Conservation (phyloP, 2,113 vertebrate genomes). For the western clawed frog (Xenopus tropicalis) region DNA sequence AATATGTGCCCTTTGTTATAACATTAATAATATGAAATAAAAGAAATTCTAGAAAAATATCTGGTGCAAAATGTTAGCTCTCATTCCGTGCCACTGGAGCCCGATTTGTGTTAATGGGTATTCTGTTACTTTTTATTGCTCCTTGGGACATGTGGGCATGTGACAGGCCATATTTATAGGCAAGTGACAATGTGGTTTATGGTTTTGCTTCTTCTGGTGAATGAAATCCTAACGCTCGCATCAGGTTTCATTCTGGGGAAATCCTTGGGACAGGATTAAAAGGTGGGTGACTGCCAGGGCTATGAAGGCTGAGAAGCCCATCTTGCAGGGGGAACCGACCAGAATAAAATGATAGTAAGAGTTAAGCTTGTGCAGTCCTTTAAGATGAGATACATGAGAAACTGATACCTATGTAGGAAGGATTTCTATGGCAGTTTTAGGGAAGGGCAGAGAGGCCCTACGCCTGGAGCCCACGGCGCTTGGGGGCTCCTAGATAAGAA, state of each 20-base stretch:
- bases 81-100: not conserved
- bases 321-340: no score
- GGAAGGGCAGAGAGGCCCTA: no score
- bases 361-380: no score
- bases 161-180: conserved; percentile 28
- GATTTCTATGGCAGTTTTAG: no score
- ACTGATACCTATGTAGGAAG: no score
- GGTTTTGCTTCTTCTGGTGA: conserved; percentile 19
- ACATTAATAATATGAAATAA: no score
- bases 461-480: no score
- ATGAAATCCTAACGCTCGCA: conserved; percentile 10
- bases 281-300: not conserved
- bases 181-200: conserved; percentile 23
- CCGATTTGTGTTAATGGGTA: conserved; percentile 14
- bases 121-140: conserved; percentile 22
- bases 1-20: no score
- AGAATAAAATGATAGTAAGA: no score
- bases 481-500: no score
- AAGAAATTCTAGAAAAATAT: no score
- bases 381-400: no score
- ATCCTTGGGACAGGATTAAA: not conserved
- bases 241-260: conserved; percentile 11
- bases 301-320: conserved; percentile 9
- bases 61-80: not conserved
- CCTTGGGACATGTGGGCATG: conserved; percentile 12